phyloP scores from a whole-genome alignment of 1,140 invertebrate genomes.

The Parapsyche elsis region DNA sequence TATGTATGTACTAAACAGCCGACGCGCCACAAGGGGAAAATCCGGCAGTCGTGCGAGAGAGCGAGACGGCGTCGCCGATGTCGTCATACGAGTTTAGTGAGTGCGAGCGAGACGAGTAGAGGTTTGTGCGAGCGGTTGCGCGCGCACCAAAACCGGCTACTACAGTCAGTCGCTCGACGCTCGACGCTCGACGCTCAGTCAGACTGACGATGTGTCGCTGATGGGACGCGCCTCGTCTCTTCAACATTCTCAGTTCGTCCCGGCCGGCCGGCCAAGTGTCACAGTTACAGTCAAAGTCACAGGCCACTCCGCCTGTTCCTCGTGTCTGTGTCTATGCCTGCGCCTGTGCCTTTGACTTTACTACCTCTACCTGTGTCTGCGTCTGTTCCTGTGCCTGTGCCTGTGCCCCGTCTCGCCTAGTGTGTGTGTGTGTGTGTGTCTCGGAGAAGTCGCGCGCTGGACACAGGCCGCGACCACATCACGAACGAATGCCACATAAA shows the following conservation, averaged over 20 bases:
- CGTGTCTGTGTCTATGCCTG: too few species aligned
- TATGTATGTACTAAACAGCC: too few species aligned
- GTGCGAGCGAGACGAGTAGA: not conserved
- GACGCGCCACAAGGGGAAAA: not conserved
- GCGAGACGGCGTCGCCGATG: too few species aligned
- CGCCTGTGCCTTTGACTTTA: too few species aligned
- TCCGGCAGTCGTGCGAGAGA: too few species aligned
- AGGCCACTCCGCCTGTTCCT: too few species aligned
- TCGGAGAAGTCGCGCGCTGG: not conserved
- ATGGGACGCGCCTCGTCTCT: not conserved
- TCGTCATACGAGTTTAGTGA: not conserved
- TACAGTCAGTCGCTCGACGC: not conserved
- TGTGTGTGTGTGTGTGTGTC: too few species aligned
- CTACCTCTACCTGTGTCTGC: not conserved
- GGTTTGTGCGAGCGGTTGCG: not conserved
- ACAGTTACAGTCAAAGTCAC: too few species aligned
- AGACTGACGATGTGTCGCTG: not conserved
- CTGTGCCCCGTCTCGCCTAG: not conserved
- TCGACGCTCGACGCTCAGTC: not conserved
- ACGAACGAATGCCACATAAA: not conserved
- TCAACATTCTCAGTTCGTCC: too few species aligned
- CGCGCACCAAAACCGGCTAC: conserved; percentile 4
- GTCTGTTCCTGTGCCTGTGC: not conserved
- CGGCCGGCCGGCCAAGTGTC: too few species aligned
- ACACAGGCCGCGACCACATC: not conserved